Base-by-base conservation (phyloP, 2,888 invertebrate genomes). In the Cryptocephalus moraei region DNA sequence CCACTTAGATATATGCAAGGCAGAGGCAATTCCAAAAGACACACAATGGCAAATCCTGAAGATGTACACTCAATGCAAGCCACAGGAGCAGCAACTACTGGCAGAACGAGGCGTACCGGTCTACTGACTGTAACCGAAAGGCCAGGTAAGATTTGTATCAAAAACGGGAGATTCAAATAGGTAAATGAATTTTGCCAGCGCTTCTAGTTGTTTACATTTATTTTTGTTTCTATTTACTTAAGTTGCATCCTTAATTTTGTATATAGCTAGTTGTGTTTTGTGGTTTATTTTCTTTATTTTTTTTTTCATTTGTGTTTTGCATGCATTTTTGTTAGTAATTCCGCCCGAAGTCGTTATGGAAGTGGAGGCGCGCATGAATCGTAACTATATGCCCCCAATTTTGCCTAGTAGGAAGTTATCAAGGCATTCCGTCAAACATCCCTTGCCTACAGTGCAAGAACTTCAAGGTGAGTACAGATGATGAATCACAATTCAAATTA, bases 331-430 rank as follows among this genome's bases (percentile, higher is more conserved):
- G 50, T 63, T 78, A 91, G 91, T 88, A 65, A 89, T 91, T 75
- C 87, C 88, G 69, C 88, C 89, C 55, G 89, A 91, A 70, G 77
- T 91, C 71, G 85, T 89, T 59, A 84, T 86, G 80, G 91, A 91
- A 68, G 90, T 91, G 57, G 91, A 91, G 73, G 84, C 84, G 60
- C 80, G 91, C 67, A 91, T 91, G 90, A 72, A 76, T 62, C 75
- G 84, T 58, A 82, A 85, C 63, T 84, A 86, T 69, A 75, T 86
- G 62, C 88, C 88, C 45, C 82, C 87, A 51, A 70, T 69, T 58
- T 63, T 70, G 53, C 70, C 70, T 47, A 69, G 71, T 62, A 71
- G 79, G 54, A 80, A 79, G 60, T 77, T 77, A 56, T 77, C 78
- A n/a, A 62, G 80, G 72, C 56, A 79, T 74, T 45, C 76, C 33